Conservation (phyloP, 2,113 vertebrate species). For the Melanerpes formicivorus region DNA sequence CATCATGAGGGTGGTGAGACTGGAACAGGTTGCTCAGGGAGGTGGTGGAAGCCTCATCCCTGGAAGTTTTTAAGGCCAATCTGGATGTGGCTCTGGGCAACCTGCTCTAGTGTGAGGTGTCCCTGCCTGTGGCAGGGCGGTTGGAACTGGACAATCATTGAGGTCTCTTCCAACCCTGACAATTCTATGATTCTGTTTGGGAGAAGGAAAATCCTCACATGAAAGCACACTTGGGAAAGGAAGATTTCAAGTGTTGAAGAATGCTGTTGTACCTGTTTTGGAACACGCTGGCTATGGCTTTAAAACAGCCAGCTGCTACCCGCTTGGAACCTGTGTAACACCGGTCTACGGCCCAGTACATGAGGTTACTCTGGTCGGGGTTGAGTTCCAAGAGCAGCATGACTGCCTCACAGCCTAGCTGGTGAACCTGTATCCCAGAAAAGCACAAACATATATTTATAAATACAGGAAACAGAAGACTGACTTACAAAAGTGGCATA, state of each 20-base stretch:
- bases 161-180: too few relatives aligned
- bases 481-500: neutral
- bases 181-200: neutral
- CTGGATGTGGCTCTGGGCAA: too few relatives aligned
- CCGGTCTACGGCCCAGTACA: constrained; percentile 98
- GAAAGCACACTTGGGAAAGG: neutral
- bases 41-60: too few relatives aligned
- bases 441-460: neutral
- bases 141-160: too few relatives aligned
- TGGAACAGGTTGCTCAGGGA: too few relatives aligned
- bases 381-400: constrained; percentile 95
- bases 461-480: neutral
- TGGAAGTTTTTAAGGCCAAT: too few relatives aligned
- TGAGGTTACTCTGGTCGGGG: constrained; percentile 97
- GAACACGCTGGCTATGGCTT: constrained; percentile 96
- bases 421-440: constrained; percentile 86
- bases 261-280: constrained; percentile 88
- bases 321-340: constrained; percentile 95
- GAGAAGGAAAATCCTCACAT: neutral
- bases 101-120: too few relatives aligned
- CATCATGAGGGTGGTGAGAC: too few relatives aligned
- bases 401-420: constrained; percentile 96
- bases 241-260: neutral
- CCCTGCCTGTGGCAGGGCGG: too few relatives aligned
- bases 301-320: constrained; percentile 95